Conservation (phyloP, 2,797 vertebrate genomes). For the Peromyscus nudipes region DNA sequence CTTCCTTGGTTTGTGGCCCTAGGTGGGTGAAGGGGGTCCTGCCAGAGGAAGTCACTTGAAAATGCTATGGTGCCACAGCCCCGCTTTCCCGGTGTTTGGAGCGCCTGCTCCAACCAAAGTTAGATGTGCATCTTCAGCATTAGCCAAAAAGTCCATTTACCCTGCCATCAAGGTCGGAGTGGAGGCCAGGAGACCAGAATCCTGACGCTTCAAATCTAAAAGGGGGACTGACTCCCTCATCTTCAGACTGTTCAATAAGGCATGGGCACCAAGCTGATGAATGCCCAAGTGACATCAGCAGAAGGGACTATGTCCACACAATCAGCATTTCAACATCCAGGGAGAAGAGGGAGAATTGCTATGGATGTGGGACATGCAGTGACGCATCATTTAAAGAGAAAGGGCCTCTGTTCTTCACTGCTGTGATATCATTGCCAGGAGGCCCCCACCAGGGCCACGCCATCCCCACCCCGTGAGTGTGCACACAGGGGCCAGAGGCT, state of each 20-base stretch:
- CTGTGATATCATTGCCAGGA: background rate
- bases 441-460: background rate
- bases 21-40: background rate
- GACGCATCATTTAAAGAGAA: slow-evolving; percentile 10
- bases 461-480: background rate
- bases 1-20: background rate
- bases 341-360: background rate
- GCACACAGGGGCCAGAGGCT: background rate
- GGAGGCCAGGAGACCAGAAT: background rate
- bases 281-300: background rate
- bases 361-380: background rate
- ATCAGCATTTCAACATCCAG: background rate
- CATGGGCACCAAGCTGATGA: background rate
- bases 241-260: background rate
- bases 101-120: background rate
- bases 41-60: background rate
- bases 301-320: background rate
- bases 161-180: background rate
- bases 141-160: background rate
- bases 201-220: background rate
- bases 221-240: background rate
- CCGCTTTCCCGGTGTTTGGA: background rate
- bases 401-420: background rate
- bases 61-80: background rate
- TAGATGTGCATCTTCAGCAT: background rate